Evolutionary conservation across 1,140 invertebrate genomes (phyloP), one percentile per base, ranked within the genome.

Genomic region (Xylocopa sonorina): DNA sequence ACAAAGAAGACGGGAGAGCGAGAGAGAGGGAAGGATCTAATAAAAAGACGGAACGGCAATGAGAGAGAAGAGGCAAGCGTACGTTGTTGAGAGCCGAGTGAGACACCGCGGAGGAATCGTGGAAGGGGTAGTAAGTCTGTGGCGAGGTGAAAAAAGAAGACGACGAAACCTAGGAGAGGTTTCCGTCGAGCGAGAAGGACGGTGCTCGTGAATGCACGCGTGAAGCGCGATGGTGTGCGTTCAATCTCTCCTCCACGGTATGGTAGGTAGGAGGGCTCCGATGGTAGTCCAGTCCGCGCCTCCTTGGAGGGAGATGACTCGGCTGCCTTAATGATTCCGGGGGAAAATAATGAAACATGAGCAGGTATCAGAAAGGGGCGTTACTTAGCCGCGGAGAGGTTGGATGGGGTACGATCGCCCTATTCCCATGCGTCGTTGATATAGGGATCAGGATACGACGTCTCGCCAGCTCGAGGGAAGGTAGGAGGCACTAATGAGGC

Each of bases 401-500:
- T 66, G 64, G 51, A 69, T n/a, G 75, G 72, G 78, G 82, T 29
- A 46, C 38, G 66, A 80, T 80, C 89, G 66, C 81, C 89, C 86
- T 89, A 85, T 83, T 86, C 79, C 55, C 82, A 81, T 63, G 81
- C 75, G 74, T 74, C 63, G 63, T 77, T 86, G 85, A 86, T 86
- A 82, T 86, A 86, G 83, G 85, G 80, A 85, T 71, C 83, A 27
- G 72, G 76, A 85, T 85, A 85, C 83, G 76, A 64, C 72, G 67
- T 82, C 77, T 80, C 77, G 75, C 63, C 51, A 72, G 46, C 34
- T 24, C 21, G 50, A 58, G 74, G n/a, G 75, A 80, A 85, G 88
- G 91, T 90, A 91, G 90, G 89, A 89, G 89, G 85, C 87, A 92
- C 91, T 92, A 92, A 93, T 92, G 91, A 92, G 91, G 85, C n/a